Evolutionary conservation across 2,797 vertebrate genomes (phyloP), one percentile per base, ranked within the genome.

Genomic region (Girardinus metallicus): DNA sequence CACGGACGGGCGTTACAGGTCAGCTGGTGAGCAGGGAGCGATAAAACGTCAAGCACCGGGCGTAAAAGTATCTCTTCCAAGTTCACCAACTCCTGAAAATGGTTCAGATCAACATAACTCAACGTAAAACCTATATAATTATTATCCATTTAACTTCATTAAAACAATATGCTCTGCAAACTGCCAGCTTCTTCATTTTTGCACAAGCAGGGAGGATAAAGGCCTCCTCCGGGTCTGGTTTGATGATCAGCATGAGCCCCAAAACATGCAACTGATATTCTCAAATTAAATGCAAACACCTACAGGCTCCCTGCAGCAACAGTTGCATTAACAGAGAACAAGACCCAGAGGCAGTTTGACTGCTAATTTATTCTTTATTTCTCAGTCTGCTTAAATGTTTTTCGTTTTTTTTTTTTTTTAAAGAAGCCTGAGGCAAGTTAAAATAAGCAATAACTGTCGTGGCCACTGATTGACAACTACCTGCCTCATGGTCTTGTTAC

Each of bases 401-500:
- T 0, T 2, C 1, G 34, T 2, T 43, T 44, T 44, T 44, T 39
- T 39, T 44, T 44, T 2, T 46, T 46, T 47, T 46, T 73, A 68
- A 78, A 80, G 5, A 76, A 15, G 34, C 26, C 72, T 68, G 51
- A 0, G 66, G 51, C 55, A 78, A 75, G 74, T 62, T 46, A 85
- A 83, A 47, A 75, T 80, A 29, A 81, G 82, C 53, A 49, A 23
- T 31, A 81, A 78, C 64, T 74, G 68, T 16, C 15, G 21, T 26
- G 57, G 78, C 36, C 31, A 71, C 81, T 85, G 88, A 92, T 82
- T 90, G 89, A 92, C 83, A 89, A 80, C 84, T 84, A 90, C 87
- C 86, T 91, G 83, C 84, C 81, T 83, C 82, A 87, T 84, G 73
- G 86, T 85, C 78, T 76, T 15, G 81, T 82, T 88, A 80, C 78